A percentile compares a stretch with the other conserved stretches of the same genome.
Conservation (phyloP, 2,888 invertebrate genomes). For the Scaptomyza flava region DNA sequence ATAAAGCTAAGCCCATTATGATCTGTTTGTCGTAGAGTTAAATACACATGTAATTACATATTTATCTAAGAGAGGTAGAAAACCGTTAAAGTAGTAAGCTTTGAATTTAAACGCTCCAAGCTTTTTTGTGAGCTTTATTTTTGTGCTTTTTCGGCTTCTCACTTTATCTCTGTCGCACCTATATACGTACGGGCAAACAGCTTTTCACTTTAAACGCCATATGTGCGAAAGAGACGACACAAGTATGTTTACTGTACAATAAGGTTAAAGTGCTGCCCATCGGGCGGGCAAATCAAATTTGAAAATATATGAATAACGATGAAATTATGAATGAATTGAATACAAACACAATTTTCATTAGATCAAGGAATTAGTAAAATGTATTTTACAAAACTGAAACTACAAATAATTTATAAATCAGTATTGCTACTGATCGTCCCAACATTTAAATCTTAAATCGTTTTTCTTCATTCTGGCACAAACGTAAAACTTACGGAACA, state of each 20-base stretch:
- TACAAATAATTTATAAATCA: slow-evolving; percentile 57
- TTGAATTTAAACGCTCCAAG: not conserved
- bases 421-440: slow-evolving; percentile 4
- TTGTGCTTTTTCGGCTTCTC: not conserved
- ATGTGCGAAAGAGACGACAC: slow-evolving; percentile 15
- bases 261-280: slow-evolving; percentile 37
- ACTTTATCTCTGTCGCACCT: slow-evolving; percentile 1
- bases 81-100: not conserved
- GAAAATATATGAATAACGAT: not conserved
- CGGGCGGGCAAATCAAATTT: slow-evolving; percentile 31
- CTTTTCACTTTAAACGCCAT: too few relatives aligned
- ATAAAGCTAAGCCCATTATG: not conserved
- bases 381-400: slow-evolving; percentile 54
- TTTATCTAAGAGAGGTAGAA: not conserved
- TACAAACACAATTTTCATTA: slow-evolving; percentile 6
- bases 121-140: slow-evolving; percentile 4
- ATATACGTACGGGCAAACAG: fast-evolving
- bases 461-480: not conserved
- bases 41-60: not conserved
- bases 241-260: too few relatives aligned
- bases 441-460: not conserved
- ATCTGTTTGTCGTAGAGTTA: not conserved
- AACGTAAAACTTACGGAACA: slow-evolving; percentile 17
- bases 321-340: slow-evolving; percentile 12
- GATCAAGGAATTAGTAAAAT: slow-evolving; percentile 33